Evolutionary conservation across 2,797 vertebrate species (phyloP).

Genomic region (Florisuga fusca): DNA sequence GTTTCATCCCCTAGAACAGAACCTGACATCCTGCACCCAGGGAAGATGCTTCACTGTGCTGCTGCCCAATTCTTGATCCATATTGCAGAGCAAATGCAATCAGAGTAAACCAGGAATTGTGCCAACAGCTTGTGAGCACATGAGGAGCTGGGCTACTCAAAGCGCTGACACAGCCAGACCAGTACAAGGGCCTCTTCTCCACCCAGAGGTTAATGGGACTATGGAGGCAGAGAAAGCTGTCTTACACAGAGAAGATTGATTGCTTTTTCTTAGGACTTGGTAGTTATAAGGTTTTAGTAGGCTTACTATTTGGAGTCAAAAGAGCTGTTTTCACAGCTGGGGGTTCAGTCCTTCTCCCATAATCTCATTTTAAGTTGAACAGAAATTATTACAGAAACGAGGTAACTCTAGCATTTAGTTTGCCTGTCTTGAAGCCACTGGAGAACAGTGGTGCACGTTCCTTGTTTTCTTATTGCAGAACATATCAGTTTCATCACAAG

Average conservation of each 20-base stretch:
- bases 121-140: neutral
- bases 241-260: accelerated
- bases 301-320: neutral
- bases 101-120: neutral
- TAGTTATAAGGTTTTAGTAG: neutral
- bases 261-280: neutral
- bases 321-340: neutral
- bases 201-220: neutral
- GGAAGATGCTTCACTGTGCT: neutral
- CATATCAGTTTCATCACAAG: neutral
- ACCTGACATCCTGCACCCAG: neutral
- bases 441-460: neutral
- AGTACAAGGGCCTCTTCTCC: neutral
- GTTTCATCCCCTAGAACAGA: neutral
- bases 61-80: neutral
- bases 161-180: neutral
- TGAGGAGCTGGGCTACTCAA: neutral
- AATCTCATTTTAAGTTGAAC: neutral
- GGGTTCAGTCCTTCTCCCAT: neutral
- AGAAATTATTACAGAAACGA: neutral
- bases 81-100: neutral
- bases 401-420: neutral
- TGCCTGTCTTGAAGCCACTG: neutral
- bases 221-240: neutral
- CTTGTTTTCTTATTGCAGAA: neutral